phyloP scores from a whole-genome alignment of 2,888 invertebrate genomes.

The Harmothoe impar region DNA sequence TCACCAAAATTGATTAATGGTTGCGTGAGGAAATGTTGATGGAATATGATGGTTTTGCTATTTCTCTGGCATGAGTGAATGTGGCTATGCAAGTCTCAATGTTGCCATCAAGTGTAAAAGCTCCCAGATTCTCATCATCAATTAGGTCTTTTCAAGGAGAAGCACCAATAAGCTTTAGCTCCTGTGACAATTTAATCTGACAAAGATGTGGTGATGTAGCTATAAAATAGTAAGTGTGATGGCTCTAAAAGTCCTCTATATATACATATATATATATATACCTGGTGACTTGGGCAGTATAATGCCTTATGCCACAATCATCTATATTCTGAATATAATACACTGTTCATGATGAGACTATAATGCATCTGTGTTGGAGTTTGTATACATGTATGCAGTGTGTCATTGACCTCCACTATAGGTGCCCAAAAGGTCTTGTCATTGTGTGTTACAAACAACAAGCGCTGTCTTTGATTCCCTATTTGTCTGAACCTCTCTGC shows the following conservation, averaged over 20 bases:
- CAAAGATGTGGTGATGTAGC: not conserved
- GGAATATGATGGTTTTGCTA: no score
- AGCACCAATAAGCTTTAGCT: not conserved
- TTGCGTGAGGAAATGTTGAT: no score
- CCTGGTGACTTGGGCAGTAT: not conserved
- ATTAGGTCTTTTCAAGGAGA: not conserved
- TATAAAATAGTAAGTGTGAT: not conserved
- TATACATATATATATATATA: no score
- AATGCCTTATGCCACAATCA: not conserved
- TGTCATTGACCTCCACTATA: not conserved
- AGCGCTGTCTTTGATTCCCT: not conserved
- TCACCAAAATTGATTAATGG: no score
- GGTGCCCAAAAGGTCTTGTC: no score
- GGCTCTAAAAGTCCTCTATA: not conserved
- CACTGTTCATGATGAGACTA: not conserved
- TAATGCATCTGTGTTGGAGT: not conserved
- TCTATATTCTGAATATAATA: not conserved
- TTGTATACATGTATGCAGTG: not conserved
- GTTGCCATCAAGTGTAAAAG: not conserved
- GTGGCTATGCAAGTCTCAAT: not conserved
- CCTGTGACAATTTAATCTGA: not conserved
- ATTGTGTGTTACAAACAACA: not conserved
- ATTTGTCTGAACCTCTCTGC: not conserved
- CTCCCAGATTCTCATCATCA: not conserved
- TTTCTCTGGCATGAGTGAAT: not conserved